Base-by-base conservation (phyloP, 2,797 vertebrate genomes). In the Alectoris magna region DNA sequence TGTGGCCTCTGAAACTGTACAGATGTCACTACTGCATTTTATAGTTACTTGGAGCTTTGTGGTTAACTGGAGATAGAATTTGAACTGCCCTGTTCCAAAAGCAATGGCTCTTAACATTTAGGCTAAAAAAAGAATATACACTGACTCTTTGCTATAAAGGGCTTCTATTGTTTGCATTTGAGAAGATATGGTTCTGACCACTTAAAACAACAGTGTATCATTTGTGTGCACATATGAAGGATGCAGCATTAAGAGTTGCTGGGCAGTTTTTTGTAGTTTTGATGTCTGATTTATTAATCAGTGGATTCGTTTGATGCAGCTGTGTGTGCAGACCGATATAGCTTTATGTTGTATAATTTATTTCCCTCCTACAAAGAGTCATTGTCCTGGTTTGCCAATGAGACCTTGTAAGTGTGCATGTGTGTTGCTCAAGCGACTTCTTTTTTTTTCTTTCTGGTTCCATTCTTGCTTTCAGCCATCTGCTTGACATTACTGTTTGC, bases 31-130 rank as follows among this genome's bases (percentile, higher is more conserved):
- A 21, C 75, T 86, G 79, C 69, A 71, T 91, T 74, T 91, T 44
- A 72, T 59, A 69, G 84, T 64, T 84, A 75, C 73, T 89, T 44
- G 59, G 88, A 82, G 76, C 92, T 96, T 95, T 95, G 93, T 95
- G 96, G 87, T 93, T 90, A 81, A 38, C 56, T 10, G 8, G 84
- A 95, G 94, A 87, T 91, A 91, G 88, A 72, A 84, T 63, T 89
- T 1, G 26, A 75, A 81, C 76, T 64, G 75, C 90, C 80, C 79
- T 73, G 63, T 56, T 93, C 39, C 63, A 90, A 70, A 83, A 84
- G 73, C 76, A 88, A 64, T 78, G 73, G 24, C 73, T 86, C 44
- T 58, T 69, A 72, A 53, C 46, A 8, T 43, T n/a, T 53, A 51
- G 21, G 44, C 58, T 91, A 49, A 43, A 56, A 91, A 87, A 69